Evolutionary conservation across 1,140 invertebrate species (phyloP).

Genomic region (Oscheius sp.): DNA sequence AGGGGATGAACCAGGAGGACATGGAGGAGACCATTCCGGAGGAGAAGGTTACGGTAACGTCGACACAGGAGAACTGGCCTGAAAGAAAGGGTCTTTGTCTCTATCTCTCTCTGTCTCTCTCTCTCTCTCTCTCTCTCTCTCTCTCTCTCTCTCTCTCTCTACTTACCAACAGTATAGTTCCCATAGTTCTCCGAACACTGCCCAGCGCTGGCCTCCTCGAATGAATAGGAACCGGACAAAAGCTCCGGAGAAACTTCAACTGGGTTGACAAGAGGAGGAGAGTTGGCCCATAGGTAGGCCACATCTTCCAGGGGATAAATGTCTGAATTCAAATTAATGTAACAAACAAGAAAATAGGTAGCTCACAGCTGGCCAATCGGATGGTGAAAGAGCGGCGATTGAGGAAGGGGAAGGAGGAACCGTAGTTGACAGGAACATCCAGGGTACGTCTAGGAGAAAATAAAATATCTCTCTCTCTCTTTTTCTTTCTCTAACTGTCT

Average conservation of each 20-base stretch:
- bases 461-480: constrained; percentile 3
- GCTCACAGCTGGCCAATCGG: constrained; percentile 45
- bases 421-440: constrained; percentile 39
- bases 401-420: constrained; percentile 40
- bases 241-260: constrained; percentile 50
- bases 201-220: constrained; percentile 49
- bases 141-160: not conserved
- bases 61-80: constrained; percentile 50
- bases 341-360: constrained; percentile 16
- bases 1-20: constrained; percentile 46
- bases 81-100: not conserved
- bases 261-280: constrained; percentile 52
- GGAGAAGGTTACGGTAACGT: constrained; percentile 47
- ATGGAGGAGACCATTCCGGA: constrained; percentile 26
- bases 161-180: constrained; percentile 48
- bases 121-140: too few species aligned
- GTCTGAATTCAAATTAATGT: constrained; percentile 36
- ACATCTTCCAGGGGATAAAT: constrained; percentile 54
- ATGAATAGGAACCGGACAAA: constrained; percentile 39
- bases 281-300: constrained; percentile 60
- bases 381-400: constrained; percentile 41
- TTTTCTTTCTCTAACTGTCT: constrained; percentile 21
- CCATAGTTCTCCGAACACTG: constrained; percentile 58
- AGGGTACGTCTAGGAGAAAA: constrained; percentile 34
- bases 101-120: not conserved